Evolutionary conservation across 2,888 invertebrate species (phyloP).

Genomic region (Monoplex corrugatus): DNA sequence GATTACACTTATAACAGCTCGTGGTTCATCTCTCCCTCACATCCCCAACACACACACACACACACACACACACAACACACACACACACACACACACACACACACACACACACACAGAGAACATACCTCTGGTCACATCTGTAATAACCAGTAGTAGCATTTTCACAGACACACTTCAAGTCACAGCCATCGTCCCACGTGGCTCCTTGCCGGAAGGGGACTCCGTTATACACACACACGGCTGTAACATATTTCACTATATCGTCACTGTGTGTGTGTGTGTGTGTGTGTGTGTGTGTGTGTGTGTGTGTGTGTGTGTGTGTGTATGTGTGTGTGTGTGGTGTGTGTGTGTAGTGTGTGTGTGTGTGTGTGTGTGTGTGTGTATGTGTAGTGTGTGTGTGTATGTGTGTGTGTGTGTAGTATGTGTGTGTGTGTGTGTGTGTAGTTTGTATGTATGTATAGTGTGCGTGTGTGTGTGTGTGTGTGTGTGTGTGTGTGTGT

Average conservation of each 20-base stretch:
- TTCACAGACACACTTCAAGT: constrained; percentile 67
- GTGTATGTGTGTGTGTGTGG: neutral
- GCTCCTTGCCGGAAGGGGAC: constrained; percentile 65
- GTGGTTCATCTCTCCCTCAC: too few relatives aligned
- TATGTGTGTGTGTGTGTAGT: too few relatives aligned
- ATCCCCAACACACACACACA: neutral
- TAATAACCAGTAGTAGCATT: constrained; percentile 65
- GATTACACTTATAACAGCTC: too few relatives aligned
- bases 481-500: neutral
- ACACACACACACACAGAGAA: too few relatives aligned
- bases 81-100: neutral
- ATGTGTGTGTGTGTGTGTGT: too few relatives aligned
- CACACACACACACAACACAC: too few relatives aligned
- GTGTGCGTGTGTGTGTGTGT: neutral
- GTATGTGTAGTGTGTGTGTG: neutral
- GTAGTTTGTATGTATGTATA: too few relatives aligned
- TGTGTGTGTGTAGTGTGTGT: neutral
- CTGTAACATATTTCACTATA: neutral
- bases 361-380: neutral
- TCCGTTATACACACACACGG: constrained; percentile 70
- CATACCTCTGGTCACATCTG: constrained; percentile 68
- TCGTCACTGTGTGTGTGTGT: neutral
- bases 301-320: neutral
- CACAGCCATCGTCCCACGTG: constrained; percentile 70
- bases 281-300: constrained; percentile 21